These are phyloP conservation scores for Siphonodentalium dalli DNA, from an alignment of 2,888 invertebrate species.

Conservation along the genomic window DNA sequence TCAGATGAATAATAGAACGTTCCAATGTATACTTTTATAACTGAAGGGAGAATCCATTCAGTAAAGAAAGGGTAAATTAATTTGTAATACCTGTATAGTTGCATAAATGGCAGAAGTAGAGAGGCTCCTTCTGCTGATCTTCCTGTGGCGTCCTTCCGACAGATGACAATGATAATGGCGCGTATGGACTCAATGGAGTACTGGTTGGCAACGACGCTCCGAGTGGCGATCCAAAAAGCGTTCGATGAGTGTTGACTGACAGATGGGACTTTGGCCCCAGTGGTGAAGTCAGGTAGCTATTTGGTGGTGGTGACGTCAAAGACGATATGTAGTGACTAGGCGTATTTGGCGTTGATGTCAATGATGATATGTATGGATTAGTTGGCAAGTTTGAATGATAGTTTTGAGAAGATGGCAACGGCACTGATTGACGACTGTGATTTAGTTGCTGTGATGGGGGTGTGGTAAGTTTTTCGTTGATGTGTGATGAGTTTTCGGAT, in stretches of 20 bases:
- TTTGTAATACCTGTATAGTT: slow-evolving; percentile 60
- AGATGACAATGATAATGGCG: not conserved
- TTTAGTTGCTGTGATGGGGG: not conserved
- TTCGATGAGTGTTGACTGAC: slow-evolving; percentile 6
- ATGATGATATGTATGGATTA: too few relatives aligned
- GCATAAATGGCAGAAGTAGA: slow-evolving; percentile 69
- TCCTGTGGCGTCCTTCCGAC: slow-evolving; percentile 1
- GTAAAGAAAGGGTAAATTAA: too few relatives aligned
- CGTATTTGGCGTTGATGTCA: too few relatives aligned
- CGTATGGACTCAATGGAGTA: slow-evolving; percentile 5
- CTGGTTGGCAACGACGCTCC: slow-evolving; percentile 10
- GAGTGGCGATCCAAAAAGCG: slow-evolving; percentile 3
- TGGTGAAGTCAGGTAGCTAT: too few relatives aligned
- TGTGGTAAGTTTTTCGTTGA: not conserved
- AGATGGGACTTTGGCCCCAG: slow-evolving; percentile 2
- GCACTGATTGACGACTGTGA: too few relatives aligned
- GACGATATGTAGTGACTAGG: too few relatives aligned
- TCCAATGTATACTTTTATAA: too few relatives aligned
- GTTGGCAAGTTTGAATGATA: too few relatives aligned
- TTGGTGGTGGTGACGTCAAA: too few relatives aligned
- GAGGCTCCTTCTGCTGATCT: slow-evolving; percentile 35
- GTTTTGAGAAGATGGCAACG: too few relatives aligned
- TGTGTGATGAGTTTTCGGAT: slow-evolving; percentile 11
- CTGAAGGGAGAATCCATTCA: too few relatives aligned
- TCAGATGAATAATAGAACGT: too few relatives aligned